Evolutionary conservation across 2,797 vertebrate species (phyloP).

Genomic region (Neosalanx taihuensis): DNA sequence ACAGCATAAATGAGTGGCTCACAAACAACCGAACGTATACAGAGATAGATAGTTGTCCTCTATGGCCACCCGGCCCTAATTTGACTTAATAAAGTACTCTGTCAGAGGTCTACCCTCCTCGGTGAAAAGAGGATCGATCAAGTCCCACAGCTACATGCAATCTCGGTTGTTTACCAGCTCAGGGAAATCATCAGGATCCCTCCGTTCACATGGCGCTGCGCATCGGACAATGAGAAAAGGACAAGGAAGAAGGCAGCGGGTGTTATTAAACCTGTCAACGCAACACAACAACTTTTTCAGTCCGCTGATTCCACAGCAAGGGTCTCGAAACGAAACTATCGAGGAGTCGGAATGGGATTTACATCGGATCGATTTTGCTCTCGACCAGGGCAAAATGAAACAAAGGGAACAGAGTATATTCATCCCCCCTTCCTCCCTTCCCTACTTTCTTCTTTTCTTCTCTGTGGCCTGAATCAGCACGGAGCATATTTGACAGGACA

Average conservation of each 20-base stretch:
- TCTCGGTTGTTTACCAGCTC: constrained; percentile 60
- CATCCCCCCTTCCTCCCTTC: neutral
- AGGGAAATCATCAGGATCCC: constrained; percentile 53
- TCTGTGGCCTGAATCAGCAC: constrained; percentile 5
- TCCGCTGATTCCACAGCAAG: constrained; percentile 14
- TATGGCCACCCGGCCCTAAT: constrained; percentile 62
- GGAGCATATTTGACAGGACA: constrained; percentile 7
- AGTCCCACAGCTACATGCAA: constrained; percentile 52
- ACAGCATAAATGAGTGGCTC: constrained; percentile 65
- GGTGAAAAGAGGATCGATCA: constrained; percentile 52
- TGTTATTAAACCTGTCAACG: constrained; percentile 2
- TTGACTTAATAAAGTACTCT: constrained; percentile 66
- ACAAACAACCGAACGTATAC: constrained; percentile 60
- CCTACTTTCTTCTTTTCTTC: neutral
- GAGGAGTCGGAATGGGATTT: neutral
- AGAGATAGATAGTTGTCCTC: constrained; percentile 64
- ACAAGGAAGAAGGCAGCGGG: constrained; percentile 28
- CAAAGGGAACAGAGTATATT: neutral
- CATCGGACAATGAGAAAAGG: neutral
- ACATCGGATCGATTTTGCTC: neutral
- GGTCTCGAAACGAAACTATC: neutral
- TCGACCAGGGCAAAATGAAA: constrained; percentile 3
- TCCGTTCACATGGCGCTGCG: constrained; percentile 34
- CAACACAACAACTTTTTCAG: constrained; percentile 35
- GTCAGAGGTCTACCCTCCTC: constrained; percentile 40